A percentile compares a stretch with the other conserved stretches of the same genome.
These are phyloP conservation scores for Encarsia formosa DNA, from an alignment of 2,888 invertebrate genomes.

Conservation along the genomic window DNA sequence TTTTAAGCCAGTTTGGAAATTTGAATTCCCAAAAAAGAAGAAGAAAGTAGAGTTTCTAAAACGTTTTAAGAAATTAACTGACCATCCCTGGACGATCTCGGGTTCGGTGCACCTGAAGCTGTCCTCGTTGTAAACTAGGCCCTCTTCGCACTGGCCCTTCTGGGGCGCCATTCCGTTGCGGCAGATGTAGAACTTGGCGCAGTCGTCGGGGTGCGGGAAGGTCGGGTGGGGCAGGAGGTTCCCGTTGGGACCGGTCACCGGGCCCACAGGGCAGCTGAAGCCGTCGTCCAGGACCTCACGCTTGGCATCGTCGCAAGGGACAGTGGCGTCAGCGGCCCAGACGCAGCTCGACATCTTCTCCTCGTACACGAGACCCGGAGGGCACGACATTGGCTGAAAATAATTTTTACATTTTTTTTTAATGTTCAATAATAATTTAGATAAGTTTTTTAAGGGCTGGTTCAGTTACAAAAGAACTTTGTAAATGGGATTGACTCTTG, in stretches of 20 bases:
- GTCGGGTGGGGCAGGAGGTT: constrained; percentile 71
- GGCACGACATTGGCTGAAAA: constrained; percentile 58
- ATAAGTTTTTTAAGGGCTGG: background rate
- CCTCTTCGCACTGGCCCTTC: constrained; percentile 68
- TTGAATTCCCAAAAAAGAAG: background rate
- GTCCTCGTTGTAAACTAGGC: constrained; percentile 75
- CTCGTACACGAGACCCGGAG: constrained; percentile 73
- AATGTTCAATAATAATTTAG: background rate
- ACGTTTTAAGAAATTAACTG: constrained; percentile 35
- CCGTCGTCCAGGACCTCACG: constrained; percentile 69
- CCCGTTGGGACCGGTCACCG: constrained; percentile 64
- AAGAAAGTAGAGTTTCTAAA: background rate
- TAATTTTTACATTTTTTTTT: background rate
- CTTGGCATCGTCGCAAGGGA: constrained; percentile 56
- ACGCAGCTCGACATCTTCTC: constrained; percentile 69
- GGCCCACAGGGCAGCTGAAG: constrained; percentile 71
- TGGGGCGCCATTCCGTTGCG: constrained; percentile 72
- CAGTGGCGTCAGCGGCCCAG: constrained; percentile 65
- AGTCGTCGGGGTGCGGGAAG: constrained; percentile 74
- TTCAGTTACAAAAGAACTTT: too few species aligned
- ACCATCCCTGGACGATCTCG: constrained; percentile 76
- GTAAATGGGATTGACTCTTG: background rate
- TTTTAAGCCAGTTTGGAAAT: background rate
- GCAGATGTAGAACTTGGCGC: constrained; percentile 80
- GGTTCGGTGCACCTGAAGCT: constrained; percentile 74